Evolutionary conservation across 2,113 vertebrate genomes (phyloP).

Genomic region (Probosciger aterrimus): DNA sequence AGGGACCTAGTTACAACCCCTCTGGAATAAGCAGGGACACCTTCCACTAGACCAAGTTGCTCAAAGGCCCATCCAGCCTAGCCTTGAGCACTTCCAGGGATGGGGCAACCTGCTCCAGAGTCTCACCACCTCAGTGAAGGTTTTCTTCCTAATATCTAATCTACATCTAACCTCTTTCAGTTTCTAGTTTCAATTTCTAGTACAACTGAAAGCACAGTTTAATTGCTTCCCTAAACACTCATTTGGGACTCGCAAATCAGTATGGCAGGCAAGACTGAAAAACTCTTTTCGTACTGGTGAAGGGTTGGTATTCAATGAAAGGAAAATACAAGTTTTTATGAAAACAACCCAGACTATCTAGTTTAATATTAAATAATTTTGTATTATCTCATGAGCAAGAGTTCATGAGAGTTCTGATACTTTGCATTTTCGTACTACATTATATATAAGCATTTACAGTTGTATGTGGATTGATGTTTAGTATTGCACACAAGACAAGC

Average conservation of each 20-base stretch:
- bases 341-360: background rate
- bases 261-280: background rate
- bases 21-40: background rate
- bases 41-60: background rate
- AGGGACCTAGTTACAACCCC: background rate
- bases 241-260: background rate
- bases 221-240: background rate
- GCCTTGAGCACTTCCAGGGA: background rate
- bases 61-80: background rate
- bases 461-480: background rate
- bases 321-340: background rate
- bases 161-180: background rate
- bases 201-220: background rate
- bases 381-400: background rate
- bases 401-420: background rate
- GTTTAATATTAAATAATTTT: background rate
- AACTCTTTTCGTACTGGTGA: background rate
- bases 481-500: background rate
- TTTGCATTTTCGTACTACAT: background rate
- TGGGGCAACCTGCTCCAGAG: background rate
- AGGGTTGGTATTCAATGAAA: background rate
- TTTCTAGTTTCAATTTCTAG: background rate
- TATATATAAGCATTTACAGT: background rate
- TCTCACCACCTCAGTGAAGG: background rate
- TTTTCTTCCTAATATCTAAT: background rate